phyloP scores from a whole-genome alignment of 2,888 invertebrate genomes.

The Latrodectus elegans region DNA sequence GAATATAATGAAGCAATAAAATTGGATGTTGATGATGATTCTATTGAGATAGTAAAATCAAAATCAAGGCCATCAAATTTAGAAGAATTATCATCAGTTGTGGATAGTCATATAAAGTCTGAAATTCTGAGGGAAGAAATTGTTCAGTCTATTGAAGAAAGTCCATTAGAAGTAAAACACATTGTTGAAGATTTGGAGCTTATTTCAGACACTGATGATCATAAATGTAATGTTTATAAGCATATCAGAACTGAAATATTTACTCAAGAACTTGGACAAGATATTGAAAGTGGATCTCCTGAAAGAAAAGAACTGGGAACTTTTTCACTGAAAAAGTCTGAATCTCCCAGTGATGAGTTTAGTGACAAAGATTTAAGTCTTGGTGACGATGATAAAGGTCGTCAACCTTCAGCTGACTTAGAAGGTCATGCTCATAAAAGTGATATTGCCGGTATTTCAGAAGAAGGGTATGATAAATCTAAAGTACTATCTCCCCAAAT shows the following conservation, averaged over 20 bases:
- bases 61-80: conserved; percentile 31
- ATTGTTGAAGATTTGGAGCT: conserved; percentile 63
- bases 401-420: background rate
- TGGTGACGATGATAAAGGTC: conserved; percentile 6
- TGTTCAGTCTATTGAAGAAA: conserved; percentile 69
- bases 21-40: conserved; percentile 50
- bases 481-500: conserved; percentile 46
- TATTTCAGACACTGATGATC: conserved; percentile 57
- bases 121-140: conserved; percentile 70
- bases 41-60: background rate
- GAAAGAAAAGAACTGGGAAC: conserved; percentile 70
- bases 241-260: conserved; percentile 72
- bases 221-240: conserved; percentile 69
- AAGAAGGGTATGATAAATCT: background rate
- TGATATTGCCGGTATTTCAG: background rate
- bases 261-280: conserved; percentile 71
- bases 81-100: conserved; percentile 42
- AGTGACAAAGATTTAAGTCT: conserved; percentile 1
- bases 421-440: background rate
- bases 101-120: conserved; percentile 66
- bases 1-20: conserved; percentile 58
- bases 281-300: conserved; percentile 71
- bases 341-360: conserved; percentile 20
- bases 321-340: conserved; percentile 53
- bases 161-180: conserved; percentile 69